phyloP scores from a whole-genome alignment of 2,888 invertebrate genomes.

The Teleiodes luculella region DNA sequence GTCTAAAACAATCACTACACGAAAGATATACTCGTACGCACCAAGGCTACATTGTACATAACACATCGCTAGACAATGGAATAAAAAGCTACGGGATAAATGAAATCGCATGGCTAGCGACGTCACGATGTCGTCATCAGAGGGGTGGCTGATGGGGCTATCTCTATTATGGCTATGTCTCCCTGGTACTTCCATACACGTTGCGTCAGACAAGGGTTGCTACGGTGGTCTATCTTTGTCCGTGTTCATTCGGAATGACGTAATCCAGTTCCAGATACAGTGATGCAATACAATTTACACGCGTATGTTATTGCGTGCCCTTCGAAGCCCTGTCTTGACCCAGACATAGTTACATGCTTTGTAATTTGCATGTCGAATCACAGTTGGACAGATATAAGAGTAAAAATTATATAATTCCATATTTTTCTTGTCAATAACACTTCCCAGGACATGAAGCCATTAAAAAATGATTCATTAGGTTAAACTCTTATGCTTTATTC shows the following conservation, averaged over 20 bases:
- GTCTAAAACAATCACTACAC: slow-evolving; percentile 11
- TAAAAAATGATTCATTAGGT: no score
- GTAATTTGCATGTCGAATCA: background rate
- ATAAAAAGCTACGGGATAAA: slow-evolving; percentile 24
- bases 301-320: background rate
- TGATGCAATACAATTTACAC: background rate
- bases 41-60: slow-evolving; percentile 21
- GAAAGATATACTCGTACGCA: slow-evolving; percentile 20
- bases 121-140: slow-evolving; percentile 20
- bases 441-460: no score
- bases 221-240: background rate
- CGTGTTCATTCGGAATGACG: background rate
- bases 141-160: slow-evolving; percentile 7
- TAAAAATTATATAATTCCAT: no score
- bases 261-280: background rate
- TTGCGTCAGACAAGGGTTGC: background rate
- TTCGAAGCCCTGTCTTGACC: background rate
- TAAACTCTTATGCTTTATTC: no score
- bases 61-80: slow-evolving; percentile 21
- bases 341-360: background rate
- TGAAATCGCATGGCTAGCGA: slow-evolving; percentile 6
- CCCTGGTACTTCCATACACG: background rate
- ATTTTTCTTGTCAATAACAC: no score
- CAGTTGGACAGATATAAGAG: background rate
- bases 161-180: background rate